Evolutionary conservation across 2,797 vertebrate genomes (phyloP).

Genomic region (Sebastes variabilis): DNA sequence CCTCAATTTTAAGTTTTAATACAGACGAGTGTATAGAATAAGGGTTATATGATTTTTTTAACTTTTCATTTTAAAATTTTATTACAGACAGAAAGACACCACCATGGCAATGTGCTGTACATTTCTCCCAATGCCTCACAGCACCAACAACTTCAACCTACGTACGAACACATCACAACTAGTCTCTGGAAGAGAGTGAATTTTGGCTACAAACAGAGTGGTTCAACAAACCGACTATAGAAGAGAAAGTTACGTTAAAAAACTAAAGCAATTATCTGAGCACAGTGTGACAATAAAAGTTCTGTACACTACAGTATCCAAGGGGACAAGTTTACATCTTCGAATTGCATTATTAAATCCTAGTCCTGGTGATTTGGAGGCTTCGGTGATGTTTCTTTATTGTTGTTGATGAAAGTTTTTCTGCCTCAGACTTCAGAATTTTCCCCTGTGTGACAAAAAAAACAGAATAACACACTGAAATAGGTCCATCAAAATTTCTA

Average conservation of each 20-base stretch:
- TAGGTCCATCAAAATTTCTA: background rate
- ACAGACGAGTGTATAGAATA: background rate
- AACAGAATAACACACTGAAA: constrained; percentile 16
- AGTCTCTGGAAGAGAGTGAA: constrained; percentile 38
- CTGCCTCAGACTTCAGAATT: constrained; percentile 15
- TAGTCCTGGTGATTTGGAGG: background rate
- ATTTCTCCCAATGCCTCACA: constrained; percentile 37
- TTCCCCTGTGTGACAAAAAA: background rate
- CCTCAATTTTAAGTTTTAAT: background rate
- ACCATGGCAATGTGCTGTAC: constrained; percentile 45
- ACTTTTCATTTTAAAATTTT: constrained; percentile 61
- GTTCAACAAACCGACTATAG: constrained; percentile 26
- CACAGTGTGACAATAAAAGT: constrained; percentile 16
- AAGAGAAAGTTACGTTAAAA: constrained; percentile 16
- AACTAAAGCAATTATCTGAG: constrained; percentile 35
- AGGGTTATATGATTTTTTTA: background rate
- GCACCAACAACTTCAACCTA: constrained; percentile 40
- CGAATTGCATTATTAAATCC: constrained; percentile 25
- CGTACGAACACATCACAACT: constrained; percentile 49
- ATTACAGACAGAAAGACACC: constrained; percentile 64
- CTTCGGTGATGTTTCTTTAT: background rate
- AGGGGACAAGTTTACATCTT: constrained; percentile 22
- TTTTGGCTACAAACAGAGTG: constrained; percentile 31
- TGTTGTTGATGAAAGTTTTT: background rate
- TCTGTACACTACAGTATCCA: constrained; percentile 33